Evolutionary conservation across 2,797 vertebrate species (phyloP).

Genomic region (Anabacerthia variegaticeps): DNA sequence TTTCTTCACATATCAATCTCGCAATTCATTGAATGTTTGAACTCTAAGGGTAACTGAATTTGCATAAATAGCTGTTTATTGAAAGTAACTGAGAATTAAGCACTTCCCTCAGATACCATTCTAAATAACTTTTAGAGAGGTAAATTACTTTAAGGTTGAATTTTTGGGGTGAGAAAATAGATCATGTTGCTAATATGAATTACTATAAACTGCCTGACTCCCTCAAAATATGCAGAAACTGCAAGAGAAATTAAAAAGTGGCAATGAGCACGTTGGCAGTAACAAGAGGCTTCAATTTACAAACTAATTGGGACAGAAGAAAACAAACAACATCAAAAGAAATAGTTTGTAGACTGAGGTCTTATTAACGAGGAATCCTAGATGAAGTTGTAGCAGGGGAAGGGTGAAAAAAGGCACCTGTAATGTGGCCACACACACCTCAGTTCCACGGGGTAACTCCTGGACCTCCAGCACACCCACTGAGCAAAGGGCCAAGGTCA

Average conservation of each 20-base stretch:
- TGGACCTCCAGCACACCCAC: fast-evolving
- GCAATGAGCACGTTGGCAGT: background rate
- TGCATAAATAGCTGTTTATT: background rate
- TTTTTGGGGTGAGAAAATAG: background rate
- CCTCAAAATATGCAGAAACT: background rate
- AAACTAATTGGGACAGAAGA: background rate
- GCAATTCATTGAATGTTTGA: background rate
- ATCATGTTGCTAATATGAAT: background rate
- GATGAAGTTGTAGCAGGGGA: background rate
- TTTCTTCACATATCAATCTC: background rate
- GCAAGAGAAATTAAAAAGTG: background rate
- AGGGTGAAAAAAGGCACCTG: background rate
- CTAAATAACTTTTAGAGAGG: background rate
- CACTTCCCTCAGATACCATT: background rate
- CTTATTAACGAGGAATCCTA: background rate
- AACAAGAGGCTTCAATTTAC: background rate
- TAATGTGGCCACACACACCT: background rate
- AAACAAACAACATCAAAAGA: background rate
- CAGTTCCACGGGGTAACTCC: fast-evolving
- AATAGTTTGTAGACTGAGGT: background rate
- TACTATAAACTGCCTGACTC: background rate
- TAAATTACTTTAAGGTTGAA: background rate
- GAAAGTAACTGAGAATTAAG: background rate
- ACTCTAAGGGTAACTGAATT: background rate
- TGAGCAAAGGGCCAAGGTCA: background rate